Evolutionary conservation across 2,888 invertebrate species (phyloP).

Genomic region (Drosophila kuntzei): DNA sequence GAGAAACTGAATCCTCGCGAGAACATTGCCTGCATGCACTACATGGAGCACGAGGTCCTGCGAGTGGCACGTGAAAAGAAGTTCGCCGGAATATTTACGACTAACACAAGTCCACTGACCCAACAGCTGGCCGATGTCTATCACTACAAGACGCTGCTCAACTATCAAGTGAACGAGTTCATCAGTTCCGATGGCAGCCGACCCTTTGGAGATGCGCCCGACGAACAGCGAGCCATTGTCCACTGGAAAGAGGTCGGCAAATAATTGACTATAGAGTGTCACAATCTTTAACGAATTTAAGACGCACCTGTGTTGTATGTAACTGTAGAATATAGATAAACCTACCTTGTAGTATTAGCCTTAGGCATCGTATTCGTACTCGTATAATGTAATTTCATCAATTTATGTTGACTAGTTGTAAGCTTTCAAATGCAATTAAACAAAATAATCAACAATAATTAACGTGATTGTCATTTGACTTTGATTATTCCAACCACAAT

Average conservation of each 20-base stretch:
- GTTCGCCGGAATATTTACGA: conserved; percentile 92
- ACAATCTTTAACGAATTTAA: conserved; percentile 65
- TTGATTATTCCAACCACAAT: conserved; percentile 8
- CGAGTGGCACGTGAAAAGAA: conserved; percentile 88
- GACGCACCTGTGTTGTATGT: conserved; percentile 70
- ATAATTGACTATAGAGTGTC: conserved; percentile 18
- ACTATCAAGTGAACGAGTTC: conserved; percentile 93
- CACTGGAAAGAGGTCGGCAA: conserved; percentile 89
- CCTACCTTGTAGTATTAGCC: conserved; percentile 67
- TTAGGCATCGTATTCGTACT: conserved; percentile 56
- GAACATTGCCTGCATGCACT: conserved; percentile 92
- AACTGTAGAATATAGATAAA: conserved; percentile 44
- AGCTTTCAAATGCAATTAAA: conserved; percentile 70
- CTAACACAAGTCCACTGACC: conserved; percentile 95
- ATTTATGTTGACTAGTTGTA: conserved; percentile 77
- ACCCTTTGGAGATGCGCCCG: conserved; percentile 91
- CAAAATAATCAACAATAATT: conserved; percentile 32
- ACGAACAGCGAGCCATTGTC: conserved; percentile 91
- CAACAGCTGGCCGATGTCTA: conserved; percentile 94
- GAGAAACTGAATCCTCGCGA: conserved; percentile 89
- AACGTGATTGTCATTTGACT: conserved; percentile 16
- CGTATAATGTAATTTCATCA: conserved; percentile 57
- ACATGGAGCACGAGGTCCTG: conserved; percentile 91
- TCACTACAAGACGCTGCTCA: conserved; percentile 91
- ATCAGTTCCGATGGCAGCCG: conserved; percentile 89